Evolutionary conservation across 2,113 vertebrate species (phyloP).

Genomic region (Archilochus colubris): DNA sequence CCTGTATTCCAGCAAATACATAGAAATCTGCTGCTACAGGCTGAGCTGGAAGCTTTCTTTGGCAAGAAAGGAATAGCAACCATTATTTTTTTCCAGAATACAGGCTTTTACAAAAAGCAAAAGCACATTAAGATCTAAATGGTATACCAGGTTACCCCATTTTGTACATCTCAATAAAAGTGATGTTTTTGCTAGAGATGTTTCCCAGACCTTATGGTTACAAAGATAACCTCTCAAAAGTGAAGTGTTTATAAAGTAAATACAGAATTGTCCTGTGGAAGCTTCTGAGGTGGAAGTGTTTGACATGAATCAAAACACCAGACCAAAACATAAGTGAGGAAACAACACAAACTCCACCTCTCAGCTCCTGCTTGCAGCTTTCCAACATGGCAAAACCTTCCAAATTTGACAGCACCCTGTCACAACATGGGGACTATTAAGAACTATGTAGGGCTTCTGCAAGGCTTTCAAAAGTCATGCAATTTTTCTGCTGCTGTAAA

Average conservation of each 20-base stretch:
- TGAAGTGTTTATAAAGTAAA: not conserved
- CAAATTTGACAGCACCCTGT: conserved; percentile 6
- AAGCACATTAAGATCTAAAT: not conserved
- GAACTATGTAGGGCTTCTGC: not conserved
- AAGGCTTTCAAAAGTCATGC: conserved; percentile 1
- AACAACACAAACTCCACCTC: not conserved
- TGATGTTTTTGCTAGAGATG: not conserved
- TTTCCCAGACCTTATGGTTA: not conserved
- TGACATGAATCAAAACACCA: conserved; percentile 18
- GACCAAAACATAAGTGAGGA: not conserved
- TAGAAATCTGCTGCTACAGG: not conserved
- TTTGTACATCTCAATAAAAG: not conserved
- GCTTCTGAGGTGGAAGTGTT: not conserved
- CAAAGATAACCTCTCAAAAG: not conserved
- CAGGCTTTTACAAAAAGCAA: not conserved
- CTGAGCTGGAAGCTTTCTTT: not conserved
- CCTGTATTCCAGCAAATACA: not conserved
- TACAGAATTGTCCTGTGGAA: not conserved
- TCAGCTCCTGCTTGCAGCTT: conserved; percentile 7
- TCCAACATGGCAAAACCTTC: not conserved
- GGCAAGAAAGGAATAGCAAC: not conserved
- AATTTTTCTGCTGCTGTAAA: not conserved
- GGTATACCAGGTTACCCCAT: not conserved
- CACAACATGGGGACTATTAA: not conserved
- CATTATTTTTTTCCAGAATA: conserved; percentile 7